Base-by-base conservation (phyloP, 2,113 vertebrate species). In the Notarius quadriscutis region DNA sequence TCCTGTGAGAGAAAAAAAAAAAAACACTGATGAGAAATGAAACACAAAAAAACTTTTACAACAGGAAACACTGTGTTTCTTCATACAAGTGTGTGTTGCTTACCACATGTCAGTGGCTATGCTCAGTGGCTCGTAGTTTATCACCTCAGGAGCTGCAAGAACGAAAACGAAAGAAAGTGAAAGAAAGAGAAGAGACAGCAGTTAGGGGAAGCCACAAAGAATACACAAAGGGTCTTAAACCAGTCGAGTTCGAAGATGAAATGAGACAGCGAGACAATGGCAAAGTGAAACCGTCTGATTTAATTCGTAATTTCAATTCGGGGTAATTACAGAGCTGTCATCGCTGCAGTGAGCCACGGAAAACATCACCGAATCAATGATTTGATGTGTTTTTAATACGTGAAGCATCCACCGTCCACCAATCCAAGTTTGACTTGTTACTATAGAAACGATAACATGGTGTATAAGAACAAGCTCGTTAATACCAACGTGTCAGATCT, bases 1-100 rank as follows among this genome's bases (percentile, higher is more conserved):
- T 96, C 96, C 96, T 97, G 90, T 12, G 89, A 89, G 77, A 84
- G 62, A 53, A 83, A 58, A 85, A 4, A 89, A 30, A 91, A 6
- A 84, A 5, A 67, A 53, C 10, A 57, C 53, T 20, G 57, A 60
- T 58, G 27, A 58, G 55, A 58, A 81, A 18, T 4, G 1, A 34
- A 4, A 78, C 77, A 79, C 5, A 15, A 27, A 30, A 58, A 58
- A n/a, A 5, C 20, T 7, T 34, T 2, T 69, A n/a, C 12, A 34
- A 71, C 63, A 84, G 82, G 82, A 84, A 84, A 84, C 65, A 7
- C 2, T 18, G 63, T 69, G 25, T 41, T 41, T 55, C n/a, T 74
- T n/a, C 6, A 41, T 48, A 75, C 7, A 72, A 34, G 50, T 9
- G 30, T 53, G 62, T 58, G 41, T 4, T 69, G 15, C 88, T 89